phyloP scores from a whole-genome alignment of 2,113 vertebrate species.

The Carollia perspicillata region DNA sequence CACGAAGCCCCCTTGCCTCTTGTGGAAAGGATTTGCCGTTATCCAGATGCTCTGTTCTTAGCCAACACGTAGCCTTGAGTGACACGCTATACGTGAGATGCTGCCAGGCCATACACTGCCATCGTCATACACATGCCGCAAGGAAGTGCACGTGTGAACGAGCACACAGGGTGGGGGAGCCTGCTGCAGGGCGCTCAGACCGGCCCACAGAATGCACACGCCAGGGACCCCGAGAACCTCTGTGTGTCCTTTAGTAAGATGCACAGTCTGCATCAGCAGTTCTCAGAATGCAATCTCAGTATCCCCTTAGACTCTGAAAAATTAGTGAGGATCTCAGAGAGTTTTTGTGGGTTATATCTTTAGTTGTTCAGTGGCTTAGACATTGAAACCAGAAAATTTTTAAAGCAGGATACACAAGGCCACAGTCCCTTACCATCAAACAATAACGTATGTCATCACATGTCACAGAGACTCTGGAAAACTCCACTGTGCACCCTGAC shows the following conservation, averaged over 20 bases:
- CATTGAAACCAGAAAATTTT: not conserved
- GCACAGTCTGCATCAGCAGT: not conserved
- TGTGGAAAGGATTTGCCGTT: not conserved
- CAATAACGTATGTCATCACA: not conserved
- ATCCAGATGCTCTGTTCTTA: not conserved
- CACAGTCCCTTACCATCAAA: too few relatives aligned
- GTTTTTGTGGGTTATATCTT: not conserved
- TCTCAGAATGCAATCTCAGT: not conserved
- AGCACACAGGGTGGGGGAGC: not conserved
- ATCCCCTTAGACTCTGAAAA: not conserved
- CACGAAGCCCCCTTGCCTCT: rapidly evolving
- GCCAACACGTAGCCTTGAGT: not conserved
- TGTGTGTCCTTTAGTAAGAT: rapidly evolving
- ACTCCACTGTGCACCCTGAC: not conserved
- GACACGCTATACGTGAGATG: not conserved
- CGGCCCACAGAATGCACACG: rapidly evolving
- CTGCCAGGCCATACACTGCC: rapidly evolving
- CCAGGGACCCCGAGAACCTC: not conserved
- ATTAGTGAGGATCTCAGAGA: not conserved
- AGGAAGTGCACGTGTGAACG: not conserved
- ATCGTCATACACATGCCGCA: not conserved
- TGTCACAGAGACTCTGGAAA: not conserved
- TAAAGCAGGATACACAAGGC: not conserved
- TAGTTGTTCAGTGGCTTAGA: not conserved
- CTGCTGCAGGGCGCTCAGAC: rapidly evolving